Conservation (phyloP, 2,888 invertebrate species). For the Megamerina dolium region DNA sequence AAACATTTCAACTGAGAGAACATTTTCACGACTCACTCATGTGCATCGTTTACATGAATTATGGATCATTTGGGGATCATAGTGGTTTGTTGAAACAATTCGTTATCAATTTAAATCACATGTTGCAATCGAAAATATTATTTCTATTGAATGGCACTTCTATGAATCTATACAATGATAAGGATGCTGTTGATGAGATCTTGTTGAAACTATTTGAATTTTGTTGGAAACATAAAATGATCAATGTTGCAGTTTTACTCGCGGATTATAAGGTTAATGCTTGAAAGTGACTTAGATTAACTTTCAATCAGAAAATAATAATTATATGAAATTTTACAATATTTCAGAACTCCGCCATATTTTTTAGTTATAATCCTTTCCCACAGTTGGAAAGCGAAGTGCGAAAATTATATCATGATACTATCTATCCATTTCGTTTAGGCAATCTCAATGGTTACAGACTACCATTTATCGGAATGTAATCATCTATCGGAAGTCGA, state of each 20-base stretch:
- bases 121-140: conserved; percentile 30
- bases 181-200: conserved; percentile 6
- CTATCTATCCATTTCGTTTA: conserved; percentile 30
- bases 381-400: conserved; percentile 30
- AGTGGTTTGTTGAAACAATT: conserved; percentile 23
- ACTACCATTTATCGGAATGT: conserved; percentile 31
- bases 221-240: conserved; percentile 30
- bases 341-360: conserved; percentile 21
- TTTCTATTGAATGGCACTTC: conserved; percentile 26
- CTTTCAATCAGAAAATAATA: neutral
- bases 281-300: neutral
- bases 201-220: conserved; percentile 26
- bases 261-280: conserved; percentile 26
- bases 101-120: conserved; percentile 28
- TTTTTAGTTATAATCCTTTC: conserved; percentile 33
- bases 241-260: conserved; percentile 33
- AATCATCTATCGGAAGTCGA: conserved; percentile 24
- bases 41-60: conserved; percentile 26
- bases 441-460: conserved; percentile 27
- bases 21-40: conserved; percentile 24
- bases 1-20: conserved; percentile 24
- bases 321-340: neutral
- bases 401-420: neutral
- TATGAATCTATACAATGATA: conserved; percentile 1
- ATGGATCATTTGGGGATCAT: conserved; percentile 18